Conservation (phyloP, 35 echinoderm and acorn worm genomes). For the Apostichopus californicus region DNA sequence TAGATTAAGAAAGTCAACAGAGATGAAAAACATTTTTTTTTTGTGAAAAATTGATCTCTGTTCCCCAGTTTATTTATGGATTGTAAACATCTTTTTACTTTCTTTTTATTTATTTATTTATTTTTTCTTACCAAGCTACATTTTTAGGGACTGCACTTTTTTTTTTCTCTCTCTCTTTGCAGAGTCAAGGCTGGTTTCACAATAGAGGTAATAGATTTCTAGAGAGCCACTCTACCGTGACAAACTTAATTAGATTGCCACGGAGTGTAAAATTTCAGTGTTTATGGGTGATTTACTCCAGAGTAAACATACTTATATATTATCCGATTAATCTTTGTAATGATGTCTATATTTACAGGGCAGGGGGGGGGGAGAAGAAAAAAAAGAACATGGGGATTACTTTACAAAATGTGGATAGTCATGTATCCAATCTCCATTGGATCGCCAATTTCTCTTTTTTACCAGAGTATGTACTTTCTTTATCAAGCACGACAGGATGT, state of each 20-base stretch:
- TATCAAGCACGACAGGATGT: no score
- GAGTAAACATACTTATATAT: constrained; percentile 10
- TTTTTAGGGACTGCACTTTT: no score
- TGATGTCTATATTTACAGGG: background rate
- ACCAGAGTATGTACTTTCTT: no score
- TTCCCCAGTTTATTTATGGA: no score
- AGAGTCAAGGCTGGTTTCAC: background rate
- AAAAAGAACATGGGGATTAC: background rate
- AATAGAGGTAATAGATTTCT: background rate
- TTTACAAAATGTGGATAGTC: background rate
- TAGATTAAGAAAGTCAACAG: no score
- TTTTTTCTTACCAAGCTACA: background rate
- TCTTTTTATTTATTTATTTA: background rate
- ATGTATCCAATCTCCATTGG: no score
- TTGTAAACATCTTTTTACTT: background rate
- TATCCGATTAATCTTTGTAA: constrained; percentile 28
- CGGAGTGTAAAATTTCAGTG: constrained; percentile 19
- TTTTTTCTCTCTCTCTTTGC: background rate
- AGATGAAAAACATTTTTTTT: no score
- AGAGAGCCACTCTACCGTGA: background rate
- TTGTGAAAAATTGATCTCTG: no score
- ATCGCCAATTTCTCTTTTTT: no score
- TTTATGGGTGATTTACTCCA: constrained; percentile 18
- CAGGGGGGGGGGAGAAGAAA: background rate
- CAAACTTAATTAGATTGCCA: constrained; percentile 42